Conservation (phyloP, 2,113 vertebrate species). For the Eptatretus burgeri region DNA sequence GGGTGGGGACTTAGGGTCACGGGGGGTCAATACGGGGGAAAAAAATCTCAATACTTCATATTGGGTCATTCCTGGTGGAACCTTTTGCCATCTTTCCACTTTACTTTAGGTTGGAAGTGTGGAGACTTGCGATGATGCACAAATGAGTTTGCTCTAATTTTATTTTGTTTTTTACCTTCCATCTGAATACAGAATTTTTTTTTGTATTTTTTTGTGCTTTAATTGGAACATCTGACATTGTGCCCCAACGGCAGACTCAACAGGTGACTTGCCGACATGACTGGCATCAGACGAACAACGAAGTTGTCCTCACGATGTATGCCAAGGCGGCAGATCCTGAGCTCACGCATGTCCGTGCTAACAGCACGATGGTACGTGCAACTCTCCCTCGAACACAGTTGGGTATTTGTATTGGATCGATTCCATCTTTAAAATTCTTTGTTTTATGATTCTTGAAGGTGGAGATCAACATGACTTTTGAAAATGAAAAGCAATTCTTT, state of each 20-base stretch:
- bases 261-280: slow-evolving; percentile 49
- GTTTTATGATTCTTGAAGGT: slow-evolving; percentile 20
- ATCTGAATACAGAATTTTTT: no score
- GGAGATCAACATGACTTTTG: slow-evolving; percentile 42
- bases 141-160: no score
- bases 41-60: no score
- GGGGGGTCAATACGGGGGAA: no score
- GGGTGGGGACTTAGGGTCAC: no score
- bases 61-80: no score
- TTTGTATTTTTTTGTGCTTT: no score
- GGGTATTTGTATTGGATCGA: slow-evolving; percentile 1
- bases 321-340: slow-evolving; percentile 41
- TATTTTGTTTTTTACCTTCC: no score
- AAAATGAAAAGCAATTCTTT: slow-evolving; percentile 43
- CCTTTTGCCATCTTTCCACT: no score
- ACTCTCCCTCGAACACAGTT: neutral
- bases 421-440: slow-evolving; percentile 5
- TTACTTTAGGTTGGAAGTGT: no score
- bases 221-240: no score
- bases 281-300: slow-evolving; percentile 62
- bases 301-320: slow-evolving; percentile 48
- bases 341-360: slow-evolving; percentile 34
- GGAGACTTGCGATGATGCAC: no score
- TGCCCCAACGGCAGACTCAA: neutral
- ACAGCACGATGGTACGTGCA: slow-evolving; percentile 35